Conservation (phyloP, 2,113 vertebrate genomes). For the Gymnocephalus cernua region DNA sequence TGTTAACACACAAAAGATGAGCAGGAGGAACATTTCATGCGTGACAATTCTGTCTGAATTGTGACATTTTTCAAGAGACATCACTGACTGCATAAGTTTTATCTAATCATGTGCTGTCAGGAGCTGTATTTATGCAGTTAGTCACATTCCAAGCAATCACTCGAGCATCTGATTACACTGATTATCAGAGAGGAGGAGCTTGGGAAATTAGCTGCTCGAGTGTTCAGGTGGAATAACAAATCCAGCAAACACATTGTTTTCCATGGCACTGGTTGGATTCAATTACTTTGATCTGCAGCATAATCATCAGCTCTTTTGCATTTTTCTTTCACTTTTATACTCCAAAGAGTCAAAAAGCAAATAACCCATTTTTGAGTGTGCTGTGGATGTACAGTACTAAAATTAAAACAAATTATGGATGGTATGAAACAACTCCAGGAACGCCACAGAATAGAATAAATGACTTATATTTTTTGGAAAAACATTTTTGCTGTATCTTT, state of each 20-base stretch:
- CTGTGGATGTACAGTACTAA: too few species aligned
- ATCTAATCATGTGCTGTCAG: slow-evolving; percentile 13
- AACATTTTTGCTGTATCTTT: not conserved
- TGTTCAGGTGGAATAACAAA: not conserved
- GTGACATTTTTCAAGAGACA: not conserved
- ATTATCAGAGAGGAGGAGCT: slow-evolving; percentile 28
- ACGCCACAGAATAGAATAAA: too few species aligned
- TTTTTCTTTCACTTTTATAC: not conserved
- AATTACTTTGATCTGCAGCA: not conserved
- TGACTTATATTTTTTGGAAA: too few species aligned
- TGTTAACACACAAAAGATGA: not conserved
- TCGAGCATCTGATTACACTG: slow-evolving; percentile 36
- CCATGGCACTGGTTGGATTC: not conserved
- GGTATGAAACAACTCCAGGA: too few species aligned
- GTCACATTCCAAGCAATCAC: slow-evolving; percentile 20
- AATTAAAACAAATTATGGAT: too few species aligned
- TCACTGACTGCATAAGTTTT: not conserved
- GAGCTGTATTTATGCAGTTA: slow-evolving; percentile 11
- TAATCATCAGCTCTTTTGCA: not conserved
- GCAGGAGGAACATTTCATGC: not conserved
- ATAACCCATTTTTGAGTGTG: too few species aligned
- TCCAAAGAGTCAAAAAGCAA: too few species aligned
- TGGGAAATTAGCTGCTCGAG: slow-evolving; percentile 18
- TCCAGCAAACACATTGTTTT: not conserved
- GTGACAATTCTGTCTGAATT: not conserved